A percentile compares a stretch with the other conserved stretches of the same genome.
phyloP scores from a whole-genome alignment of 1,140 invertebrate genomes.

The Drosophila nikananu region DNA sequence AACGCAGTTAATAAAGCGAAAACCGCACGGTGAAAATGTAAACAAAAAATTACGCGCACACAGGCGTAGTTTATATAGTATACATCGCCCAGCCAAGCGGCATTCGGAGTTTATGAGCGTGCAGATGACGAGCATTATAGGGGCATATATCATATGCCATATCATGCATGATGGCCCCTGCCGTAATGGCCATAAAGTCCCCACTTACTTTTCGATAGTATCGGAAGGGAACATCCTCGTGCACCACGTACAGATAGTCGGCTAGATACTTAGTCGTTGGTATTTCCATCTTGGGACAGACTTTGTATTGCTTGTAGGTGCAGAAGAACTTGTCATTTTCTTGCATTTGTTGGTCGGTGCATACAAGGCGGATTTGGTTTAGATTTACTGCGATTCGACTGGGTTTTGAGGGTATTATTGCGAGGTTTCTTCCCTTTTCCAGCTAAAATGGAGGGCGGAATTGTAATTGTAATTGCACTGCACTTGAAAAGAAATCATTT shows the following conservation, averaged over 20 bases:
- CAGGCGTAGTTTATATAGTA: background rate
- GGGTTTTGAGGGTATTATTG: background rate
- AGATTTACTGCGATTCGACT: background rate
- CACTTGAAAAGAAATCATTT: slow-evolving; percentile 38
- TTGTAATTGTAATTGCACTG: slow-evolving; percentile 32
- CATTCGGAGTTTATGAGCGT: slow-evolving; percentile 47
- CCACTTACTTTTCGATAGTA: slow-evolving; percentile 85
- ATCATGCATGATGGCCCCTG: slow-evolving; percentile 44
- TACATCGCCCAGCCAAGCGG: slow-evolving; percentile 38
- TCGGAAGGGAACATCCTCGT: slow-evolving; percentile 84
- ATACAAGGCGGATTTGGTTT: slow-evolving; percentile 40
- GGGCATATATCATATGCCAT: slow-evolving; percentile 44
- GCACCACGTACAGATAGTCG: slow-evolving; percentile 84
- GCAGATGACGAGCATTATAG: slow-evolving; percentile 40
- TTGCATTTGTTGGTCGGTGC: slow-evolving; percentile 76
- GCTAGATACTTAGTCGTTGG: slow-evolving; percentile 85
- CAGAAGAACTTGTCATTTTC: slow-evolving; percentile 85
- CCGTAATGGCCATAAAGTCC: slow-evolving; percentile 3
- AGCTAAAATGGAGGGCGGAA: slow-evolving; percentile 14
- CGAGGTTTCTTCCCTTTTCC: slow-evolving; percentile 21
- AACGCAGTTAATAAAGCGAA: slow-evolving; percentile 79
- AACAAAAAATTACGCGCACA: slow-evolving; percentile 58
- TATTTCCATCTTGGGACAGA: slow-evolving; percentile 85
- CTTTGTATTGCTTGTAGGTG: slow-evolving; percentile 78
- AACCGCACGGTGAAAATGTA: slow-evolving; percentile 80